phyloP scores from a whole-genome alignment of 2,797 vertebrate genomes.

The Zenarchopterus dispar region DNA sequence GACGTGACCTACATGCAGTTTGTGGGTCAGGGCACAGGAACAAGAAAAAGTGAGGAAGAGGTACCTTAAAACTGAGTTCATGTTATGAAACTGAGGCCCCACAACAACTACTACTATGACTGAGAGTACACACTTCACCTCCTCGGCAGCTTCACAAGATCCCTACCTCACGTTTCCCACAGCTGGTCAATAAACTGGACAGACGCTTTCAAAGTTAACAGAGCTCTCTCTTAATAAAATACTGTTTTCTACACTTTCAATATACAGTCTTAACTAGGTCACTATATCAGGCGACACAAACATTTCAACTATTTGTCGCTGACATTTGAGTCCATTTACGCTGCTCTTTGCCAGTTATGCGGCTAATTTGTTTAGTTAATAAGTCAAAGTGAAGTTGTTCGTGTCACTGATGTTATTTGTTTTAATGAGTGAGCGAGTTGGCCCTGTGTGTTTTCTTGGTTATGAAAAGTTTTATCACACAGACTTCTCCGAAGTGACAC shows the following conservation, averaged over 20 bases:
- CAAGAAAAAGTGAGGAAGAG: slow-evolving; percentile 5
- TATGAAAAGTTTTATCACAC: no score
- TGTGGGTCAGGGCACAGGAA: slow-evolving; percentile 7
- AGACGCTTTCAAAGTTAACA: no score
- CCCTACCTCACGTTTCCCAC: no score
- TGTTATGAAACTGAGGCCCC: slow-evolving; percentile 50
- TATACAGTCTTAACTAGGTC: background rate
- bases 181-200: no score
- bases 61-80: slow-evolving; percentile 10
- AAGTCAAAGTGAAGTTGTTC: no score
- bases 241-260: background rate
- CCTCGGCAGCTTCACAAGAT: no score
- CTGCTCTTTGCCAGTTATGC: background rate
- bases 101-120: slow-evolving; percentile 20
- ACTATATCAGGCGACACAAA: background rate
- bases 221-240: no score
- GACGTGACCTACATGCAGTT: slow-evolving; percentile 15
- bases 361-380: no score
- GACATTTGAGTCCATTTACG: background rate
- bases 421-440: no score
- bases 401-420: no score
- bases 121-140: background rate
- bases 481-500: no score
- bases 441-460: no score
- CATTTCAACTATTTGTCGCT: background rate